Conservation (phyloP, 2,888 invertebrate genomes). For the Druceiella hillmani region DNA sequence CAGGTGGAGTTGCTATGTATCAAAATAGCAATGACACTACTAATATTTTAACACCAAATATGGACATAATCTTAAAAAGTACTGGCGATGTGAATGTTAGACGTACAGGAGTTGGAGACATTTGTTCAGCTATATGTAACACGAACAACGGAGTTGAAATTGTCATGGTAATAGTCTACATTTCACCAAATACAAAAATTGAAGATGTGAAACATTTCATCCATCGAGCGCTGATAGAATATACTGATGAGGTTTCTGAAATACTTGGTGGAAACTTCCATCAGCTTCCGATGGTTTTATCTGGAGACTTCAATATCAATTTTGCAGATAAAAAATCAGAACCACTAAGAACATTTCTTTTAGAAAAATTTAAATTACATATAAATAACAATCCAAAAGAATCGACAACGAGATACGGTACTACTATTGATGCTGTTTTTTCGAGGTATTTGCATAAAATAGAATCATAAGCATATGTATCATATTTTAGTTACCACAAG, state of each 20-base stretch:
- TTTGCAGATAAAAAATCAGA: slow-evolving; percentile 12
- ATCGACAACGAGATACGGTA: too few relatives aligned
- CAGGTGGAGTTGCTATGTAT: too few relatives aligned
- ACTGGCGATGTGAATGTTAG: too few relatives aligned
- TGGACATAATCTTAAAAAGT: too few relatives aligned
- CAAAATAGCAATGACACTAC: too few relatives aligned
- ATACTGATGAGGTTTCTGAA: slow-evolving; percentile 1
- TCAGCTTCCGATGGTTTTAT: slow-evolving; percentile 7
- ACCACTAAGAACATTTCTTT: slow-evolving; percentile 9
- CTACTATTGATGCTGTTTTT: slow-evolving; percentile 11
- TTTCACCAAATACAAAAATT: slow-evolving; percentile 1
- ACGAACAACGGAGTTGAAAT: slow-evolving; percentile 1
- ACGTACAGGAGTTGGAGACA: too few relatives aligned
- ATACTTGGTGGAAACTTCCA: slow-evolving; percentile 3
- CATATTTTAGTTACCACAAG: too few relatives aligned
- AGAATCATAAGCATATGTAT: slow-evolving; percentile 10
- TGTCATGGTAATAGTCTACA: slow-evolving; percentile 1
- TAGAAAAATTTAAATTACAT: slow-evolving; percentile 10
- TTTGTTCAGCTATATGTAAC: too few relatives aligned
- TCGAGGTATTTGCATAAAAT: slow-evolving; percentile 11
- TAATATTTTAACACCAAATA: too few relatives aligned
- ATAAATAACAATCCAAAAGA: slow-evolving; percentile 11
- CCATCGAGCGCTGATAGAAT: slow-evolving; percentile 2
- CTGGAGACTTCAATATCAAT: slow-evolving; percentile 12
- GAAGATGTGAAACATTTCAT: slow-evolving; percentile 2